phyloP scores from a whole-genome alignment of 2,113 vertebrate species.

The Caloenas nicobarica region DNA sequence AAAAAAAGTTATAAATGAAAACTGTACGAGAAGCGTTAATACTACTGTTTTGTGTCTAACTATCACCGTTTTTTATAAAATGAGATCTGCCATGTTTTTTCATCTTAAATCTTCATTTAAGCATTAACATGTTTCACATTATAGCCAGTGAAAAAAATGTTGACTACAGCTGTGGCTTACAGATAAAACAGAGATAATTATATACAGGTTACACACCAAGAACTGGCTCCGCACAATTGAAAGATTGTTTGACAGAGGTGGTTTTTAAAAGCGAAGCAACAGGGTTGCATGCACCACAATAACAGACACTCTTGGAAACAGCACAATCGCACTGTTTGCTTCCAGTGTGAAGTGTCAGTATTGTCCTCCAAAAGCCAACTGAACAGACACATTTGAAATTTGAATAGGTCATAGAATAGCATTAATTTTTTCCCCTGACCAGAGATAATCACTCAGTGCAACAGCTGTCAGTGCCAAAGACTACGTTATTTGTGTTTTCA shows the following conservation, averaged over 20 bases:
- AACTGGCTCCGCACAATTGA: not conserved
- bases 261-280: not conserved
- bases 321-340: not conserved
- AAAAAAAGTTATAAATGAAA: not conserved
- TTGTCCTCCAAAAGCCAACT: not conserved
- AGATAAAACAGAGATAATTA: not conserved
- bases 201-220: not conserved
- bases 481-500: not conserved
- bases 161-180: not conserved
- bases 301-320: not conserved
- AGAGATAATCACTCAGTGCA: not conserved
- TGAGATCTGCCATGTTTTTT: not conserved
- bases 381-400: not conserved
- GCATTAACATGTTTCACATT: not conserved
- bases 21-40: not conserved
- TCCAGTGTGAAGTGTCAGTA: not conserved
- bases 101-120: not conserved
- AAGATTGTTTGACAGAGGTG: not conserved
- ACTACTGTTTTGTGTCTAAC: not conserved
- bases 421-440: not conserved
- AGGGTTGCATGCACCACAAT: not conserved
- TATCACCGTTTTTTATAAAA: not conserved
- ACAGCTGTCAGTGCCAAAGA: not conserved
- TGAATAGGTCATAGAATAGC: not conserved
- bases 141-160: not conserved